Evolutionary conservation across 2,888 invertebrate genomes (phyloP).

Genomic region (Caenorhabditis imperialis): DNA sequence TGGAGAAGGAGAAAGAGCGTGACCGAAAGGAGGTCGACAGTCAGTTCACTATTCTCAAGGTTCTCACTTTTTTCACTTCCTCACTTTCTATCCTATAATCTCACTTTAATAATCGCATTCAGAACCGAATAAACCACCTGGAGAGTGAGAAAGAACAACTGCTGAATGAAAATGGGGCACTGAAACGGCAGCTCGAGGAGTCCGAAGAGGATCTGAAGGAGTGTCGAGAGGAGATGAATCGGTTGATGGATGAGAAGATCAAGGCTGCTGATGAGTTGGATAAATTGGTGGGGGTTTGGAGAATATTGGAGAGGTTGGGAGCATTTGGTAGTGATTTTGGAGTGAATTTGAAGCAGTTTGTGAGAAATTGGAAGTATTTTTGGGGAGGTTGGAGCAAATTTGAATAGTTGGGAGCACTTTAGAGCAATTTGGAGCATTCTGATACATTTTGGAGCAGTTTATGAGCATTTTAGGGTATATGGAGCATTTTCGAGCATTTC

Average conservation of each 20-base stretch:
- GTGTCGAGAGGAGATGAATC: conserved; percentile 40
- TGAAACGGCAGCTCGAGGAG: conserved; percentile 32
- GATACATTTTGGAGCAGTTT: no score
- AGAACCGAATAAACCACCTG: conserved; percentile 52
- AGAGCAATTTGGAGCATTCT: no score
- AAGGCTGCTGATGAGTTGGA: conserved; percentile 36
- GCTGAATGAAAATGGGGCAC: conserved; percentile 19
- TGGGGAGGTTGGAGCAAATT: no score
- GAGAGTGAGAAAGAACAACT: conserved; percentile 45
- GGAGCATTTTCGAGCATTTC: no score
- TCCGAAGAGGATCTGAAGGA: conserved; percentile 36
- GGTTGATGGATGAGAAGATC: conserved; percentile 45
- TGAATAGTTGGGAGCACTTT: no score
- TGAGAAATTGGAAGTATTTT: no score
- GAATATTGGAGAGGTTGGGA: no score
- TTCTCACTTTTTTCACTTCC: conserved; percentile 14
- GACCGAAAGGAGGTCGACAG: conserved; percentile 61
- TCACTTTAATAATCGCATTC: background rate
- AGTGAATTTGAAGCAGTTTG: background rate
- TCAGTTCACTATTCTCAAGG: conserved; percentile 62
- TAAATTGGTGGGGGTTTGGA: conserved; percentile 30
- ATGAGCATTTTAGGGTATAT: no score
- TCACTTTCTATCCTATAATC: background rate
- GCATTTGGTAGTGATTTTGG: no score
- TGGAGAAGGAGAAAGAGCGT: conserved; percentile 62